phyloP scores from a whole-genome alignment of 2,888 invertebrate species.

The Noctua janthe region DNA sequence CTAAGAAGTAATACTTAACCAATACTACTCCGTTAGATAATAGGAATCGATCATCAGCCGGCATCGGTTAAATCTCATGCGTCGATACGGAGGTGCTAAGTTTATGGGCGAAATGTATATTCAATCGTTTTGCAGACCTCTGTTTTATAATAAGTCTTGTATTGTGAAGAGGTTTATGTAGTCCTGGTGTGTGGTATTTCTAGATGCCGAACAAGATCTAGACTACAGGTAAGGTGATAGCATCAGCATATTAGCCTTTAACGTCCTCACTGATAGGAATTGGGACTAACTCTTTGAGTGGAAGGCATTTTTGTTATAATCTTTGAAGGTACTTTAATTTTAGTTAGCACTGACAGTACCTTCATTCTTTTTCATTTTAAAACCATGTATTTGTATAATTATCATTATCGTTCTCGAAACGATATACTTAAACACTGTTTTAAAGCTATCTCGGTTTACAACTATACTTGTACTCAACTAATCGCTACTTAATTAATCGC shows the following conservation, averaged over 20 bases:
- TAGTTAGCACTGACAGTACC: no score
- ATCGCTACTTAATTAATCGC: not conserved
- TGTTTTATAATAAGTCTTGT: constrained; percentile 5
- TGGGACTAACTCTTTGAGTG: no score
- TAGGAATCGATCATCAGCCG: not conserved
- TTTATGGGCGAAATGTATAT: constrained; percentile 28
- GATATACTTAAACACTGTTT: not conserved
- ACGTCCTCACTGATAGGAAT: no score
- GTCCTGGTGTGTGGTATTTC: no score
- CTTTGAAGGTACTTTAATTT: no score
- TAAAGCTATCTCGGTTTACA: no score
- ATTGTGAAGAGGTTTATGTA: not conserved
- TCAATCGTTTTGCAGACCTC: constrained; percentile 9
- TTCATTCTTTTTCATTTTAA: no score
- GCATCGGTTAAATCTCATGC: constrained; percentile 24
- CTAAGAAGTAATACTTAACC: not conserved
- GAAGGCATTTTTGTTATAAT: no score
- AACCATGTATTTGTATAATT: no score
- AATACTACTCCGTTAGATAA: not conserved
- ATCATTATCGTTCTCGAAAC: not conserved
- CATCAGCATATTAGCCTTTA: no score
- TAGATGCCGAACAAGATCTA: not conserved
- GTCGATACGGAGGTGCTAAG: constrained; percentile 25
- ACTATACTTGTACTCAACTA: no score
- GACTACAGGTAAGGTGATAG: no score